A percentile compares a stretch with the other conserved stretches of the same genome.
These are phyloP conservation scores for Epizoanthus fatuus DNA, from an alignment of 92 coral and sea anemone genomes.

Conservation along the genomic window DNA sequence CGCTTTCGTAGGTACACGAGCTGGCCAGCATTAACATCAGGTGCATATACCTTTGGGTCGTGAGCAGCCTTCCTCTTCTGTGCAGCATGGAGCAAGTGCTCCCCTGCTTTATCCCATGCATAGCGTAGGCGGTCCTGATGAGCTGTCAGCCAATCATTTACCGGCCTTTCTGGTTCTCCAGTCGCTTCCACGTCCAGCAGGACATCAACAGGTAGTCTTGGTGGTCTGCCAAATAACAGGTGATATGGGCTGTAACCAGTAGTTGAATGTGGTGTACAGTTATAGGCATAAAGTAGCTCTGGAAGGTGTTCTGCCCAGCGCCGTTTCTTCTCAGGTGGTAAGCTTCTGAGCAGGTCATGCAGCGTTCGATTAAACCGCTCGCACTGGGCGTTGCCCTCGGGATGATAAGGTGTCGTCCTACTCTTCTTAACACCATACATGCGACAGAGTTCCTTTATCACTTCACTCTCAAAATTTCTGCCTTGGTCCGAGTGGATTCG, in stretches of 20 bases:
- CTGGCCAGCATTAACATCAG: neutral
- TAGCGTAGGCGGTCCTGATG: constrained; percentile 36
- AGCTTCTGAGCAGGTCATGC: constrained; percentile 39
- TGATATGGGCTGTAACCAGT: constrained; percentile 27
- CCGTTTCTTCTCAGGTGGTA: constrained; percentile 38
- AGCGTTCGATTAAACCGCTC: constrained; percentile 47
- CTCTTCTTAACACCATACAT: constrained; percentile 42
- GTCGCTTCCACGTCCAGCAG: constrained; percentile 23
- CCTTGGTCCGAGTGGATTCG: too few relatives aligned
- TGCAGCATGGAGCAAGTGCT: constrained; percentile 4
- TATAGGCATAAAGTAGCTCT: constrained; percentile 45
- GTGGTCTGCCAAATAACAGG: constrained; percentile 27
- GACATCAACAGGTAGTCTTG: constrained; percentile 43
- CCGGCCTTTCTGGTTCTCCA: neutral
- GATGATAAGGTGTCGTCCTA: constrained; percentile 30
- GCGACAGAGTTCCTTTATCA: constrained; percentile 31
- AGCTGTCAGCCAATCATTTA: constrained; percentile 11
- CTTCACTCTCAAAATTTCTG: neutral
- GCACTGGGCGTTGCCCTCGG: constrained; percentile 45
- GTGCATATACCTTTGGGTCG: too few relatives aligned
- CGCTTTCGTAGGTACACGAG: constrained; percentile 16
- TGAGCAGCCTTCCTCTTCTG: too few relatives aligned
- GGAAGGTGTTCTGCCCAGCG: constrained; percentile 44
- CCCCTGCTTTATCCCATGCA: constrained; percentile 37
- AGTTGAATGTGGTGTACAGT: constrained; percentile 37